These are phyloP conservation scores for Acridotheres tristis DNA, from an alignment of 2,797 vertebrate genomes.

Conservation along the genomic window DNA sequence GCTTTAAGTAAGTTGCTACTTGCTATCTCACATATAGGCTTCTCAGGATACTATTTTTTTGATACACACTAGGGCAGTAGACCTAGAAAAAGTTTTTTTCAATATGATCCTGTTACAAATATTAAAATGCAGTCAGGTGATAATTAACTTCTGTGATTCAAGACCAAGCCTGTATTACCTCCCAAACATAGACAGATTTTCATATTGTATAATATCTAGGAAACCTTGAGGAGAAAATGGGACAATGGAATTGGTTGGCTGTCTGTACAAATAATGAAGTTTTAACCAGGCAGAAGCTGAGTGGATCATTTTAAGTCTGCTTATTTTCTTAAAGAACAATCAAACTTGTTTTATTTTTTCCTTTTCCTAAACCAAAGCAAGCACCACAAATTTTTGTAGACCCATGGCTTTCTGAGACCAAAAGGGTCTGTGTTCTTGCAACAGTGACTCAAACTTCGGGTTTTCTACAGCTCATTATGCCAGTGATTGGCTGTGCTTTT, in stretches of 20 bases:
- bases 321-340: background rate
- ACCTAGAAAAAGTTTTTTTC: background rate
- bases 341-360: background rate
- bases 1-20: background rate
- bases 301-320: background rate
- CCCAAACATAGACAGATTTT: background rate
- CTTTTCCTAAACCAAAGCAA: background rate
- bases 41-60: background rate
- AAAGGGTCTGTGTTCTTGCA: background rate
- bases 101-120: background rate
- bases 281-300: background rate
- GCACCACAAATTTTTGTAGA: background rate
- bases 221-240: background rate
- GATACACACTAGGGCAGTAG: background rate
- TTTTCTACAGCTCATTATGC: background rate
- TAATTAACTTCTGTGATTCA: background rate
- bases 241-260: background rate
- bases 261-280: background rate
- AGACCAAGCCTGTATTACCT: background rate
- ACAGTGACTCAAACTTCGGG: background rate
- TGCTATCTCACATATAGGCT: background rate
- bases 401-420: background rate
- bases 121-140: background rate
- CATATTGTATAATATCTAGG: background rate
- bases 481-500: background rate